phyloP scores from a whole-genome alignment of 92 coral and sea anemone genomes.

The Umimayanthus chanpuru region DNA sequence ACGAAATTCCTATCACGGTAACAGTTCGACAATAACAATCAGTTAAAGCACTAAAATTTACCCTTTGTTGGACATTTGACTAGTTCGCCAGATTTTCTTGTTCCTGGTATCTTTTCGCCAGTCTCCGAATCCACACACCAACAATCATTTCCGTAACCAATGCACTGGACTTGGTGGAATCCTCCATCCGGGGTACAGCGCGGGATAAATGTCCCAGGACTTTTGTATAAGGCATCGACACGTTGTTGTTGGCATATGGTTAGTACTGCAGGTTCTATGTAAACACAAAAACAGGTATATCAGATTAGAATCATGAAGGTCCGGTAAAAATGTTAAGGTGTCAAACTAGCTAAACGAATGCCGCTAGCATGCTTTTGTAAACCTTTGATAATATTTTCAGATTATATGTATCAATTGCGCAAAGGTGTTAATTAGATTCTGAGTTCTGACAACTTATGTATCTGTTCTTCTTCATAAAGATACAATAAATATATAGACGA shows the following conservation, averaged over 20 bases:
- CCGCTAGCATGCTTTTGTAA: too few species aligned
- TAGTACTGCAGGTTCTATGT: conserved; percentile 44
- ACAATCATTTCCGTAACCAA: conserved; percentile 57
- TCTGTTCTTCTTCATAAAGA: too few species aligned
- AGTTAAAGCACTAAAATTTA: background rate
- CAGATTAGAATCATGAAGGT: background rate
- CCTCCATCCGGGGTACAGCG: conserved; percentile 55
- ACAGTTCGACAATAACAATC: too few species aligned
- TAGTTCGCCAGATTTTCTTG: conserved; percentile 51
- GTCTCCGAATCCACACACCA: conserved; percentile 69
- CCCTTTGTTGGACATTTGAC: conserved; percentile 58
- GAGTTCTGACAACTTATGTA: too few species aligned
- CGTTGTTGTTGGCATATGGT: conserved; percentile 66
- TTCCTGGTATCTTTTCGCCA: conserved; percentile 69
- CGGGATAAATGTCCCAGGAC: conserved; percentile 58
- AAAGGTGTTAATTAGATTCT: too few species aligned
- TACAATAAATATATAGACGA: too few species aligned
- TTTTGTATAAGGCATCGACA: conserved; percentile 58
- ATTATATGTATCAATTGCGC: too few species aligned
- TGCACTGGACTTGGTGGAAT: conserved; percentile 63
- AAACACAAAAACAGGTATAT: background rate
- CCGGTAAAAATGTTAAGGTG: background rate
- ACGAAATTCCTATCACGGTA: too few species aligned
- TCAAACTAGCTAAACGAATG: too few species aligned
- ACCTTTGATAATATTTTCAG: too few species aligned